phyloP scores from a whole-genome alignment of 2,113 vertebrate species.

The Sander lucioperca region DNA sequence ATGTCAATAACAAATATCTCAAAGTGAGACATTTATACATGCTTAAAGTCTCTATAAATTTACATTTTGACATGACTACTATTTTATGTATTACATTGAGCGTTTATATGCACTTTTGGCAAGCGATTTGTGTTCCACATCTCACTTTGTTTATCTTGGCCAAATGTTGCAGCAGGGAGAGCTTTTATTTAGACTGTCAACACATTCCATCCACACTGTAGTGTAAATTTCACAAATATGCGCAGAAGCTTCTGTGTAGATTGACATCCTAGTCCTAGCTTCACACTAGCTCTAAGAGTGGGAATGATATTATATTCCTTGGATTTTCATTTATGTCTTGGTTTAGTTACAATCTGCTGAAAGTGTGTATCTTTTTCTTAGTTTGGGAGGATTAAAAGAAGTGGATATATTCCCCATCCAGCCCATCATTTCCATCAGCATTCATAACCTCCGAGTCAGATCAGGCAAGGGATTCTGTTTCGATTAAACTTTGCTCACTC shows the following conservation, averaged over 20 bases:
- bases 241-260: background rate
- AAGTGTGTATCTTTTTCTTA: background rate
- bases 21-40: background rate
- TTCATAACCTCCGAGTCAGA: constrained; percentile 65
- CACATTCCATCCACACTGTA: constrained; percentile 4
- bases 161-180: background rate
- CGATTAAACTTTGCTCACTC: constrained; percentile 75
- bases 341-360: background rate
- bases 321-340: background rate
- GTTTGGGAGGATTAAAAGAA: constrained; percentile 1
- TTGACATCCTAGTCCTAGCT: background rate
- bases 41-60: constrained; percentile 42
- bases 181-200: constrained; percentile 32
- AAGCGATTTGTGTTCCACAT: constrained; percentile 20
- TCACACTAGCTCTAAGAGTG: background rate
- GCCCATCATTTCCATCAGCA: constrained; percentile 50
- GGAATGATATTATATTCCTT: background rate
- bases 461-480: constrained; percentile 62
- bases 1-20: constrained; percentile 12
- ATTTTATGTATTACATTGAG: constrained; percentile 19
- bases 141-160: background rate
- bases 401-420: constrained; percentile 7
- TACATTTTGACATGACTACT: constrained; percentile 19
- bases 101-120: constrained; percentile 15
- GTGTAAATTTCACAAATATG: constrained; percentile 1